Conservation (phyloP, 2,113 vertebrate species). For the Crotalus horridus region DNA sequence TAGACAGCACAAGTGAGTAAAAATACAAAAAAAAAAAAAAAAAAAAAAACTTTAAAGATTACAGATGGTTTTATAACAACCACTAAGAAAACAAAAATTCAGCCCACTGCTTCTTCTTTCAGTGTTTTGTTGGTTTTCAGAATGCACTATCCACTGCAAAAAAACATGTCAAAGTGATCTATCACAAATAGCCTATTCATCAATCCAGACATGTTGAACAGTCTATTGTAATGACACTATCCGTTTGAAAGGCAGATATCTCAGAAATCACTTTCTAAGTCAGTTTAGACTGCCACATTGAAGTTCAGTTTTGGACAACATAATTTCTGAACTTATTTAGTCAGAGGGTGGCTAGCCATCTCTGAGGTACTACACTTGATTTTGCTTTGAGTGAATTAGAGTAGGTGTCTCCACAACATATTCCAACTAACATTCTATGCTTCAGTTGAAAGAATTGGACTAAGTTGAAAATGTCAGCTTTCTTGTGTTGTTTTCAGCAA, state of each 20-base stretch:
- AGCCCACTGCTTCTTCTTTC: conserved; percentile 57
- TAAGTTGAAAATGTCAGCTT: not conserved
- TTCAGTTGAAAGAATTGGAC: not conserved
- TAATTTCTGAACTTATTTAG: not conserved
- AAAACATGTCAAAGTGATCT: conserved; percentile 44
- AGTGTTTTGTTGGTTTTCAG: conserved; percentile 64
- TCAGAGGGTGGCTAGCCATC: not conserved
- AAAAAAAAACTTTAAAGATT: conserved; percentile 46
- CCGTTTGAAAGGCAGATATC: conserved; percentile 24
- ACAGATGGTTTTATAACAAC: conserved; percentile 64
- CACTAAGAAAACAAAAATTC: conserved; percentile 57
- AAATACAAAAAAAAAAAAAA: conserved; percentile 6
- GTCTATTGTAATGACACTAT: conserved; percentile 42
- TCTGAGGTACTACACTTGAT: not conserved
- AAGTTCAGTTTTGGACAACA: not conserved
- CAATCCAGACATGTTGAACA: conserved; percentile 42
- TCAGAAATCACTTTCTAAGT: not conserved
- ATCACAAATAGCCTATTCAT: conserved; percentile 45
- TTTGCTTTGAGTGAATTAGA: not conserved
- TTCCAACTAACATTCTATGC: not conserved
- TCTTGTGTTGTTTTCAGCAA: not conserved
- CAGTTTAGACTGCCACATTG: not conserved
- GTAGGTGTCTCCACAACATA: not conserved
- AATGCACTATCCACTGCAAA: conserved; percentile 25
- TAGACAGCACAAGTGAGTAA: not conserved